Percentiles rank a stretch among this genome's conserved stretches.
phyloP scores from a whole-genome alignment of 2,888 invertebrate species.

The Papilio gigon region DNA sequence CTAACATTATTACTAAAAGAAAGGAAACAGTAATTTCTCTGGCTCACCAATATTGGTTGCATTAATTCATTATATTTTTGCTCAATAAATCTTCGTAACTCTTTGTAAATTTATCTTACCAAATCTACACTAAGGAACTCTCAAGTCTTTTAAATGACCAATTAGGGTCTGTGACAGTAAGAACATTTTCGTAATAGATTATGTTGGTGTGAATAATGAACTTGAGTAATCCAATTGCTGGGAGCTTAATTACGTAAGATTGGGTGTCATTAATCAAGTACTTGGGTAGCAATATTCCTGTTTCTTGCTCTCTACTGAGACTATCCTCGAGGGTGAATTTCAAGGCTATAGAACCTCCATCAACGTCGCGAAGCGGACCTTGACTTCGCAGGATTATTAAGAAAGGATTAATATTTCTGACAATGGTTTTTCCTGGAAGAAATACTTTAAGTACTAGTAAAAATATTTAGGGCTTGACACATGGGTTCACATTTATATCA shows the following conservation, averaged over 20 bases:
- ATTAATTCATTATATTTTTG: too few species aligned
- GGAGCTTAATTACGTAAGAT: slow-evolving; percentile 26
- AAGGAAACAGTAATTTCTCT: too few species aligned
- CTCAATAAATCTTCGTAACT: too few species aligned
- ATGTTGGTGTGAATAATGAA: slow-evolving; percentile 5
- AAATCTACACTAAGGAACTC: neutral
- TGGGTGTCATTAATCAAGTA: slow-evolving; percentile 47
- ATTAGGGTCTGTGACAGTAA: neutral
- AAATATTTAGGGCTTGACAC: too few species aligned
- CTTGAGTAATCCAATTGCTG: slow-evolving; percentile 10
- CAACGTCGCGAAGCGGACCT: slow-evolving; percentile 31
- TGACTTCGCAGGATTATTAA: slow-evolving; percentile 23
- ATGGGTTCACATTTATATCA: too few species aligned
- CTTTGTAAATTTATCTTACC: neutral
- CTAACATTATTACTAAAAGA: too few species aligned
- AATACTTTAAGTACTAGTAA: neutral
- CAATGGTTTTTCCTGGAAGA: neutral
- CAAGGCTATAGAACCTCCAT: slow-evolving; percentile 39
- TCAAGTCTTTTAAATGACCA: neutral
- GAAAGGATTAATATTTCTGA: slow-evolving; percentile 26
- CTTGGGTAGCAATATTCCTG: slow-evolving; percentile 44
- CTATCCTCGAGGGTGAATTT: slow-evolving; percentile 40
- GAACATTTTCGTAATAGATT: slow-evolving; percentile 1
- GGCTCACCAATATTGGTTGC: too few species aligned
- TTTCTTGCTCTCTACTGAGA: slow-evolving; percentile 42